A percentile compares a stretch with the other conserved stretches of the same genome.
Conservation (phyloP, 2,113 vertebrate species). For the Dolichallabes microphthalmus region DNA sequence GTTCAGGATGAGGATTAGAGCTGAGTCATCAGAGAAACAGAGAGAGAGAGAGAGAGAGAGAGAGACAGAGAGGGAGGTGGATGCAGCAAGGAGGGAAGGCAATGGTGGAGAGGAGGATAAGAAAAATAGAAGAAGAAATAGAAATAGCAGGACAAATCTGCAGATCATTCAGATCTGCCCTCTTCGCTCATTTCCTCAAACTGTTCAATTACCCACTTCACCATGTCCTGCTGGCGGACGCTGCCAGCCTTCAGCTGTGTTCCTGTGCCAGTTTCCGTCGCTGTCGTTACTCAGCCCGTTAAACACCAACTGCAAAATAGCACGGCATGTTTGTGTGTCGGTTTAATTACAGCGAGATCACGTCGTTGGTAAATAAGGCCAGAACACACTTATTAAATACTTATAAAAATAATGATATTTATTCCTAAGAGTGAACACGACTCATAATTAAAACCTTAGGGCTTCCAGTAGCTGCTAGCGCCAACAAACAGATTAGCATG, state of each 20-base stretch:
- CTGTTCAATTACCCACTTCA: background rate
- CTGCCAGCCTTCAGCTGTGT: background rate
- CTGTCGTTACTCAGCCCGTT: background rate
- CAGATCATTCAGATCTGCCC: background rate
- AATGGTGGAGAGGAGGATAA: background rate
- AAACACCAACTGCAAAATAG: background rate
- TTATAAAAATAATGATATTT: background rate
- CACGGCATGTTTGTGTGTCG: background rate
- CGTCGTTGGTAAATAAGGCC: background rate
- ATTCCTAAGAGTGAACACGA: background rate
- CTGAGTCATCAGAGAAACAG: slow-evolving; percentile 38
- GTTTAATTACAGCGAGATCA: background rate
- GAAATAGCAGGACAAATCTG: background rate
- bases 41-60: background rate
- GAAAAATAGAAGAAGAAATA: too few relatives aligned
- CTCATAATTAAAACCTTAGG: background rate
- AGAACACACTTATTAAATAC: background rate
- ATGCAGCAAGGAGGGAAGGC: background rate
- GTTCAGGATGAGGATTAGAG: slow-evolving; percentile 42
- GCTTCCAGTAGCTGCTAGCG: background rate
- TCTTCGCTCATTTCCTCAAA: background rate
- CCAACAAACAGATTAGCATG: background rate
- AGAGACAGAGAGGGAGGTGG: background rate
- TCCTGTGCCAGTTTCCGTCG: background rate
- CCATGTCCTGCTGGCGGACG: background rate